Evolutionary conservation across 2,888 invertebrate species (phyloP), one percentile per base, ranked within the genome.

Genomic region (Synanthedon myopaeformis): DNA sequence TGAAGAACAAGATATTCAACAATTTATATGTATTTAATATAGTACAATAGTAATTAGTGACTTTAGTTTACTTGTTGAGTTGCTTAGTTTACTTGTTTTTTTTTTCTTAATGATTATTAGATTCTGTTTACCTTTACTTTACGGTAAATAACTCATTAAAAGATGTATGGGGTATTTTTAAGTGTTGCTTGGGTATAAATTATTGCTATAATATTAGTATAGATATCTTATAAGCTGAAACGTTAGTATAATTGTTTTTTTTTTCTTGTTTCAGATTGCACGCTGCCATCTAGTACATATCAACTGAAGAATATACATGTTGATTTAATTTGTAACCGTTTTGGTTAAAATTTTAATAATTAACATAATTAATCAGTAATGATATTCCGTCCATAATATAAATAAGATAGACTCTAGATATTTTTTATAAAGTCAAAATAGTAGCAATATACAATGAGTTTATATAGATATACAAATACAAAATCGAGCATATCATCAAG

Each of bases 221-320:
- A 19, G 6, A 28, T 28, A 28, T 28, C 28, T 28, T 28, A 6
- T 28, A 28, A 28, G 6, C 5, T 28, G 3, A 28, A 28, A 28
- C 6, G 28, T 28, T 55, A 19, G 4, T 23, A 23, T 23, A 23
- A 23, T 10, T 50, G 51, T 52, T 57, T 2, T 55, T 55, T 67
- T 65, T 61, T 56, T 69, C 23, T 79, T 82, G 76, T 83, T 84
- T 59, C 83, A 84, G 83, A 84, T 79, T 68, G 66, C 64, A 58
- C 59, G 65, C 68, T 69, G 63, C 64, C 13, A n/a, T 45, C 45
- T 69, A 64, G 65, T 62, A 69, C 69, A 72, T 71, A 76, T 73
- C 71, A 62, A 62, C 60, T 61, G 68, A 63, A 63, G 63, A 57
- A 59, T 58, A 62, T 58, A 42, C 55, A 61, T 60, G 63, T 64